Evolutionary conservation across 2,888 invertebrate genomes (phyloP), one percentile per base, ranked within the genome.

Genomic region (Hirudinaria manillensis): DNA sequence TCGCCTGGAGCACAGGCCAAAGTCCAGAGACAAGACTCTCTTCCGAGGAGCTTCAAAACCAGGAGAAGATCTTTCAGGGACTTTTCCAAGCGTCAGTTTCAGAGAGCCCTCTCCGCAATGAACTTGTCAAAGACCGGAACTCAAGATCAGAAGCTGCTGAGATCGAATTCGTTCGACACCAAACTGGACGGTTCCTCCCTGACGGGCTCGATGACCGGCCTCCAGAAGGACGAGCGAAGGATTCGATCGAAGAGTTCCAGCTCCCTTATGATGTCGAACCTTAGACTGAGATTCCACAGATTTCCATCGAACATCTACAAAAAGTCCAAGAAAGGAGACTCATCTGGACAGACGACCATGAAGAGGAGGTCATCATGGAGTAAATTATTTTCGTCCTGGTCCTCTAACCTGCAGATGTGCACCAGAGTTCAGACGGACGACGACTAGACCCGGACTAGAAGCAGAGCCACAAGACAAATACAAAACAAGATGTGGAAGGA

Each of bases 351-450:
- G 21, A n/a, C n/a, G 32, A 51, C 53, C 32, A 16, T 72, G 21
- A 51, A 27, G 21, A 55, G 32, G 21, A 2, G 72, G 6, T 53
- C 29, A 29, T 72, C 72, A n/a, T 53, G 45, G 27, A 72, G 51
- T 7, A 51, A 45, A 19, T 4, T 72, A 7, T 55, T 72, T 72
- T 51, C 72, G n/a, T 72, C 72, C 27, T 72, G 72, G 72, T 72
- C 72, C 55, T 72, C 34, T 4, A 72, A 53, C 32, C 72, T 72
- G 3, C 27, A 45, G 24, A 21, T 55, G 4, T 72, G 72, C 34
- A 34, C 72, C 27, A 72, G 72, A 55, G 72, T 32, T 51, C 70
- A 34, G 27, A 70, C 61, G 61, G 29, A 29, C 61, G 53, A 53
- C 53, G 61, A 61, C 61, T 24, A 61, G 61, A 61, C 61, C 24